Conservation (phyloP, 1,140 invertebrate species). For the Elysia chlorotica region DNA sequence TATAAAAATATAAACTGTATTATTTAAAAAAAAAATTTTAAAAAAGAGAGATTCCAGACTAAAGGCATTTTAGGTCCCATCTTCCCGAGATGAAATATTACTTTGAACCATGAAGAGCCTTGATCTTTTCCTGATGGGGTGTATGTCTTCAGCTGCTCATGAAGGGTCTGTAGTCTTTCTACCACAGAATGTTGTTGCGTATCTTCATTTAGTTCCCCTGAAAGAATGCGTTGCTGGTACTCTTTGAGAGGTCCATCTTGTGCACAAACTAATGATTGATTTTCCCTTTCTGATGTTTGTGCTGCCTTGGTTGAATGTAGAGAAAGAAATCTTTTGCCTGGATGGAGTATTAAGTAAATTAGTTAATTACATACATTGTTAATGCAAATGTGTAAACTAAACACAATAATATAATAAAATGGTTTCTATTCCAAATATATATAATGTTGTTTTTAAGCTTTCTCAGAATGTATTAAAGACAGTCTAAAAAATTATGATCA, state of each 20-base stretch:
- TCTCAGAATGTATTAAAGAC: no score
- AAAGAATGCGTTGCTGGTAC: slow-evolving; percentile 26
- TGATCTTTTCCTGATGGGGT: slow-evolving; percentile 21
- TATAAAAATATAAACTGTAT: background rate
- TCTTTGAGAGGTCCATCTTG: slow-evolving; percentile 28
- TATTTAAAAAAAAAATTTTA: background rate
- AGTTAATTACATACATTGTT: no score
- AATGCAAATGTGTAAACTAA: no score
- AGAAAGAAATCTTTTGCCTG: no score
- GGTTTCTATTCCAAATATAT: no score
- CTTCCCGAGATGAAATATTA: background rate
- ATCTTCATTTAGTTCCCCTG: slow-evolving; percentile 39
- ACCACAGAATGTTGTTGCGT: slow-evolving; percentile 39
- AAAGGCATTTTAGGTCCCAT: background rate
- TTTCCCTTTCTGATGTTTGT: no score
- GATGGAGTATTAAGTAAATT: no score
- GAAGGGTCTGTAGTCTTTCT: slow-evolving; percentile 35
- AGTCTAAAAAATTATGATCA: no score
- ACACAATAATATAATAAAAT: no score
- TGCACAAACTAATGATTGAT: no score
- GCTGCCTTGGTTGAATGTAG: no score
- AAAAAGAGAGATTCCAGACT: background rate
- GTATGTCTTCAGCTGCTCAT: slow-evolving; percentile 38
- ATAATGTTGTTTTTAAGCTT: no score
- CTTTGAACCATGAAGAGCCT: slow-evolving; percentile 25